Conservation (phyloP, 2,888 invertebrate species). For the Timandra comae region DNA sequence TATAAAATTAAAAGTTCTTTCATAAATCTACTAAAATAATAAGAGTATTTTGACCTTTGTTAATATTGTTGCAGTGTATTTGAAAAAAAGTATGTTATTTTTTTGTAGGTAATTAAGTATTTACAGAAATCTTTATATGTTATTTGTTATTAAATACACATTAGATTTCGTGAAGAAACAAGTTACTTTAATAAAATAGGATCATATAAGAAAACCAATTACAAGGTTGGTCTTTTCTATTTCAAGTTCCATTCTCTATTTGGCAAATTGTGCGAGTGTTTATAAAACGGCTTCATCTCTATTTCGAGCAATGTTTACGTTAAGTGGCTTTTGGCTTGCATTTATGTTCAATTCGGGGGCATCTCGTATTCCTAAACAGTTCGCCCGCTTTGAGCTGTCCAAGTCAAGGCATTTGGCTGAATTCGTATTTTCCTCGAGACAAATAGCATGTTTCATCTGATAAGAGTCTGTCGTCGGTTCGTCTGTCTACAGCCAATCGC, state of each 20-base stretch:
- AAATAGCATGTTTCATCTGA: conserved; percentile 69
- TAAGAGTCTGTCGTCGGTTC: conserved; percentile 66
- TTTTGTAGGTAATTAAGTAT: no score
- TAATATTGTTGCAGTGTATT: no score
- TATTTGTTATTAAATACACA: no score
- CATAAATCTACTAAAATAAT: no score
- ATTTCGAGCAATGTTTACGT: conserved; percentile 30
- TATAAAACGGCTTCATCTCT: conserved; percentile 22
- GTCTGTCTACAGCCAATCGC: conserved; percentile 61
- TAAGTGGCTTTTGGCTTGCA: conserved; percentile 33
- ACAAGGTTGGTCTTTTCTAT: no score
- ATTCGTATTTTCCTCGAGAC: conserved; percentile 56
- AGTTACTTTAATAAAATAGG: no score
- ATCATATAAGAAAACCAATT: no score
- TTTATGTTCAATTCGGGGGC: conserved; percentile 35
- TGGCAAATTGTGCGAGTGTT: conserved; percentile 18
- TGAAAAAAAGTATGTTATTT: no score
- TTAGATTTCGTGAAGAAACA: no score
- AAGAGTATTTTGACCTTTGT: no score
- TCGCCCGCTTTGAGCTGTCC: conserved; percentile 45
- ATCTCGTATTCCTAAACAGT: conserved; percentile 47
- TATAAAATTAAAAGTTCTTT: no score
- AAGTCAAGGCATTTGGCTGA: conserved; percentile 51
- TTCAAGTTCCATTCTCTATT: conserved; percentile 19
- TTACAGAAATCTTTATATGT: no score